Percentiles rank a stretch among this genome's conserved stretches.
Evolutionary conservation across 2,888 invertebrate genomes (phyloP).

Genomic region (Synanthedon myopaeformis): DNA sequence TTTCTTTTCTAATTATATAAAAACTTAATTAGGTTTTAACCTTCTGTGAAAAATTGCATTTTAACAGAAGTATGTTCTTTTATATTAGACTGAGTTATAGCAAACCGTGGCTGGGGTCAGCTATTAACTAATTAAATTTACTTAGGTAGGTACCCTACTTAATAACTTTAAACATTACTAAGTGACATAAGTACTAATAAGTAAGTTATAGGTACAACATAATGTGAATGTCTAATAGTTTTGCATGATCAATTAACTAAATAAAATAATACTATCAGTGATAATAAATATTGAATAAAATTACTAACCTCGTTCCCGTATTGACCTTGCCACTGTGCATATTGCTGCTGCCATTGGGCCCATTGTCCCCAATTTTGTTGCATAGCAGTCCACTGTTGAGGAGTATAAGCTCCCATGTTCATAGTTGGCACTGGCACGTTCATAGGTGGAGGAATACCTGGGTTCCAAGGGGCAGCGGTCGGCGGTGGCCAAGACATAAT

Average conservation of each 20-base stretch:
- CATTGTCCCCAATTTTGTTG: constrained; percentile 81
- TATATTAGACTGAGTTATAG: no score
- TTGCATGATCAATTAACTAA: no score
- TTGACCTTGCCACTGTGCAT: constrained; percentile 81
- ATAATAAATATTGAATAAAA: constrained; percentile 18
- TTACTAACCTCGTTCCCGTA: constrained; percentile 77
- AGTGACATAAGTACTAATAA: no score
- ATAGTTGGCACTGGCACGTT: constrained; percentile 19
- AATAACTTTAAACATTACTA: not conserved
- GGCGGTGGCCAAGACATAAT: constrained; percentile 58
- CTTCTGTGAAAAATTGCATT: no score
- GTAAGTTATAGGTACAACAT: no score
- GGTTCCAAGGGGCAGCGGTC: constrained; percentile 38
- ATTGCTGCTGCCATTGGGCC: constrained; percentile 83
- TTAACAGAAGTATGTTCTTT: no score
- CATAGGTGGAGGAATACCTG: constrained; percentile 24
- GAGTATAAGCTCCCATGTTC: constrained; percentile 60
- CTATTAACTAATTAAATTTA: no score
- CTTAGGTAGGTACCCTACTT: not conserved
- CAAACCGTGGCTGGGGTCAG: no score
- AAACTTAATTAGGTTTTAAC: no score
- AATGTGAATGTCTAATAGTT: no score
- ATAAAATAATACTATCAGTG: constrained; percentile 23
- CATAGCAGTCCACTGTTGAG: constrained; percentile 77
- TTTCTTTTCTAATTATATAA: no score